Conservation (phyloP, 2,113 vertebrate genomes). For the Ceyx margarethae region DNA sequence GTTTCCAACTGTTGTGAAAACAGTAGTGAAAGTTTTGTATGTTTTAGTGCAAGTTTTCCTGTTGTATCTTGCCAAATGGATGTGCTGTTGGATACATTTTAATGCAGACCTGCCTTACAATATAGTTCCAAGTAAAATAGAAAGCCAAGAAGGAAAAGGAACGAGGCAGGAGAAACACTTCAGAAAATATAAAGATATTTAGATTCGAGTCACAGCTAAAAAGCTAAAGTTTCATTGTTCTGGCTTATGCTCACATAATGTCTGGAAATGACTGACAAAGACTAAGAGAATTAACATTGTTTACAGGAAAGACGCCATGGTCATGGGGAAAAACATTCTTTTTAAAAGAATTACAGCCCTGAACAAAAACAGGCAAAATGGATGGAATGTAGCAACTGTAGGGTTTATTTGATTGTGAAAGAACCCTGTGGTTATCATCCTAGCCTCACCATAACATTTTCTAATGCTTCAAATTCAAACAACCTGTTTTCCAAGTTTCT, state of each 20-base stretch:
- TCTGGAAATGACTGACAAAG: background rate
- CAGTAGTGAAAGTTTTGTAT: background rate
- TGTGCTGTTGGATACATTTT: background rate
- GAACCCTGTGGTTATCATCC: background rate
- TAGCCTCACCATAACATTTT: background rate
- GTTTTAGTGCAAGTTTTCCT: background rate
- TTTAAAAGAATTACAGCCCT: background rate
- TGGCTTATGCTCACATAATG: background rate
- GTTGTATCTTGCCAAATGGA: background rate
- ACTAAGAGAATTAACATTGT: background rate
- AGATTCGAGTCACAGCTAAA: background rate
- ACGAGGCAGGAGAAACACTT: background rate
- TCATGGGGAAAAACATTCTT: background rate
- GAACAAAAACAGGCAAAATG: background rate
- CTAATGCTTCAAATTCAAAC: background rate
- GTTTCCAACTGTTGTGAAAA: background rate
- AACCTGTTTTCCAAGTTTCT: background rate
- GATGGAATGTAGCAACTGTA: background rate
- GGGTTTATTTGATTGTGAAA: background rate
- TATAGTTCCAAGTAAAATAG: background rate
- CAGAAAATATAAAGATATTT: background rate
- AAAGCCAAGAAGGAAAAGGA: background rate
- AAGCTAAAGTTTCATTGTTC: background rate
- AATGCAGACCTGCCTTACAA: background rate
- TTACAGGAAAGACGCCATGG: background rate